Evolutionary conservation across 2,888 invertebrate genomes (phyloP).

Genomic region (Oxyteleia sp.): DNA sequence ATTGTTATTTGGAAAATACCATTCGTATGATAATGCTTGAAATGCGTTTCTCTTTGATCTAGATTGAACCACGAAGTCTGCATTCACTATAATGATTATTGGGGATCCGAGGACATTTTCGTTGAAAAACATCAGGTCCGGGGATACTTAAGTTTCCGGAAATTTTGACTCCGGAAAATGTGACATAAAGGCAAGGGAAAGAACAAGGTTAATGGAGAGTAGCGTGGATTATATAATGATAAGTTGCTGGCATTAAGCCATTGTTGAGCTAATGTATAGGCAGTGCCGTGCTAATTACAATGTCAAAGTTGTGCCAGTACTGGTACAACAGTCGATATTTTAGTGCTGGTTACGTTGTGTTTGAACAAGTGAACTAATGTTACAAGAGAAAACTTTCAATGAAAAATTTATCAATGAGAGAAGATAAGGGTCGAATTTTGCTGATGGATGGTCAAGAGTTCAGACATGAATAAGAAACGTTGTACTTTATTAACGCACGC

Average conservation of each 20-base stretch:
- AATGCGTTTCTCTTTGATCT: too few relatives aligned
- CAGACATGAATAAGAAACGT: too few relatives aligned
- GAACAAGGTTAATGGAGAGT: slow-evolving; percentile 48
- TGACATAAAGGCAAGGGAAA: slow-evolving; percentile 13
- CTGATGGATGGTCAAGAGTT: too few relatives aligned
- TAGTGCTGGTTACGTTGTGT: slow-evolving; percentile 4
- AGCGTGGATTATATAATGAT: slow-evolving; percentile 50
- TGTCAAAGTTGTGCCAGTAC: slow-evolving; percentile 41
- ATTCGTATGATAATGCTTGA: too few relatives aligned
- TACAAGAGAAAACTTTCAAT: slow-evolving; percentile 1
- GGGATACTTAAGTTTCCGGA: slow-evolving; percentile 3
- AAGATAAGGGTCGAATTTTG: too few relatives aligned
- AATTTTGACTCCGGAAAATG: slow-evolving; percentile 6
- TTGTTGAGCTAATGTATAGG: slow-evolving; percentile 43
- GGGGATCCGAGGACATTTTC: neutral
- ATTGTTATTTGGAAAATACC: too few relatives aligned
- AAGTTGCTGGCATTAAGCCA: slow-evolving; percentile 43
- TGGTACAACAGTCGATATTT: slow-evolving; percentile 33
- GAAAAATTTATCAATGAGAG: neutral
- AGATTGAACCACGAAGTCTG: too few relatives aligned
- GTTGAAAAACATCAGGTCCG: slow-evolving; percentile 1
- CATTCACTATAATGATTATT: too few relatives aligned
- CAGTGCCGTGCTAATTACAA: slow-evolving; percentile 34
- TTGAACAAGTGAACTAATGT: slow-evolving; percentile 4
- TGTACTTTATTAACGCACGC: too few relatives aligned